Conservation (phyloP, 2,888 invertebrate genomes). For the Stenodema calcarata region DNA sequence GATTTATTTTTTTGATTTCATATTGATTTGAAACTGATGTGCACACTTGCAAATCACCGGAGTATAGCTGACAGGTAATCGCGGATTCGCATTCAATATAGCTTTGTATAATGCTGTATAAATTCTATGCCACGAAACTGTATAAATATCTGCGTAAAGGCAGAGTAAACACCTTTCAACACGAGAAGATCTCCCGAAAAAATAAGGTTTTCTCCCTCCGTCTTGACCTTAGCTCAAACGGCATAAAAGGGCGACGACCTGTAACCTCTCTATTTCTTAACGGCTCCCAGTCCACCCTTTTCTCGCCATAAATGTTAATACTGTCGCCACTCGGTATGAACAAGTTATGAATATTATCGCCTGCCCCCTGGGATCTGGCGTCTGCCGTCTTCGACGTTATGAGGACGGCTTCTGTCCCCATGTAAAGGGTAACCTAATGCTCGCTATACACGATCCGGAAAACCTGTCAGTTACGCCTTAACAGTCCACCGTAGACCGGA, state of each 20-base stretch:
- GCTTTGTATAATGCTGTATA: too few relatives aligned
- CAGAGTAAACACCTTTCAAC: not conserved
- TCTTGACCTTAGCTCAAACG: not conserved
- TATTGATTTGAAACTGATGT: too few relatives aligned
- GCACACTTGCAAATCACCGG: too few relatives aligned
- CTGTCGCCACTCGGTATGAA: slow-evolving; percentile 12
- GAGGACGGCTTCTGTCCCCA: not conserved
- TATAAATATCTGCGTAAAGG: not conserved
- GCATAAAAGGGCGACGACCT: slow-evolving; percentile 6
- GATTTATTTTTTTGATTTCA: too few relatives aligned
- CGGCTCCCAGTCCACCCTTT: slow-evolving; percentile 3
- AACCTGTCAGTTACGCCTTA: too few relatives aligned
- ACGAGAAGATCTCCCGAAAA: not conserved
- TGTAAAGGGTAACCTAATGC: not conserved
- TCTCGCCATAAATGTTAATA: slow-evolving; percentile 16
- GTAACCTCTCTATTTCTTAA: not conserved
- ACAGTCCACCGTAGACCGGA: too few relatives aligned
- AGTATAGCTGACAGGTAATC: too few relatives aligned
- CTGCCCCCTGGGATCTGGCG: not conserved
- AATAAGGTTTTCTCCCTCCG: not conserved
- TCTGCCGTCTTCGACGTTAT: not conserved
- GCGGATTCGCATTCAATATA: too few relatives aligned
- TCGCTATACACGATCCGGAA: too few relatives aligned
- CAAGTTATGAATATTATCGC: slow-evolving; percentile 22
- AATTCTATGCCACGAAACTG: too few relatives aligned